Base-by-base conservation (phyloP, 2,113 vertebrate genomes). In the Paramormyrops kingsleyae region DNA sequence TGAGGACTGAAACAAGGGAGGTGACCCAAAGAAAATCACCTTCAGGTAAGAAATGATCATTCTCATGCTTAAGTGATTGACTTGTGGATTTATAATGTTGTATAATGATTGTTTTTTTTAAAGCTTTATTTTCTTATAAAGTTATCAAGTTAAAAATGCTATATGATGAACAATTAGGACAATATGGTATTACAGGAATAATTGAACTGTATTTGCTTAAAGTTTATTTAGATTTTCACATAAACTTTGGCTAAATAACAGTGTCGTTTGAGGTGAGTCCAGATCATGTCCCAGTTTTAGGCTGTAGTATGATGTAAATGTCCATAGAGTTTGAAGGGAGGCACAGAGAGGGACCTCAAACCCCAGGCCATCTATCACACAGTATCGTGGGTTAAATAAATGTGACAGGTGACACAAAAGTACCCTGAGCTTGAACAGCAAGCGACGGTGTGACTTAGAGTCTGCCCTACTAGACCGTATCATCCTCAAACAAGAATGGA, bases 361-460 rank as follows among this genome's bases (percentile, higher is more conserved):
- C 90, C 53, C 70, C 87, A 77, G 77, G 83, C 83, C 83, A 83
- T 91, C 92, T 91, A 90, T 88, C 74, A 44, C 27, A 66, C 24
- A 50, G 84, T 44, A 86, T 89, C 88, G 56, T 88, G 87, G 53
- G 52, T 88, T 90, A 89, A 74, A 52, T 35, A 84, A 89, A 46
- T 85, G 59, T 52, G 50, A 56, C 88, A 70, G 56, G 77, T 88
- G 89, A 31, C 88, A 85, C 44, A 87, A 90, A 87, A 87, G n/a
- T 35, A 47, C 39, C 42, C 85, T 35, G n/a, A 50, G 12, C 13
- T 12, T 62, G 31, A 44, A 62, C 53, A 9, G 15, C 35, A 44
- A 44, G 19, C 9, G 3, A 88, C 3, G 4, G 87, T 24, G 15
- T 24, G 7, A 12, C 2, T 7, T 24, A 59, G 17, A 44, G 17